Percentiles rank a stretch among this genome's conserved stretches.
These are phyloP conservation scores for Acronicta aceris DNA, from an alignment of 2,888 invertebrate genomes.

Conservation along the genomic window DNA sequence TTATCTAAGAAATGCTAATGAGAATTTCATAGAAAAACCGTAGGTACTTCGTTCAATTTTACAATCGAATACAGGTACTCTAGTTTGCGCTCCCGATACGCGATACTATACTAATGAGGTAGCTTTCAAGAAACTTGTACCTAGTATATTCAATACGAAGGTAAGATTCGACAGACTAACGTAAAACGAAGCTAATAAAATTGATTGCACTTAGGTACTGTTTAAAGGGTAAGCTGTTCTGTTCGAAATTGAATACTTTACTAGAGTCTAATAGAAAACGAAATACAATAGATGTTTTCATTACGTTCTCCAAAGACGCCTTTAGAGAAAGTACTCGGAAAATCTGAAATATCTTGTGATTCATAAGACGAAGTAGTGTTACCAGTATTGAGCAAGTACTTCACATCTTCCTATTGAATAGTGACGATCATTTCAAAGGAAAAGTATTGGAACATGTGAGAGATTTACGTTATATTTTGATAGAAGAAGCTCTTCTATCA, in stretches of 20 bases:
- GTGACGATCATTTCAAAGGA: neutral
- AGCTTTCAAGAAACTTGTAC: too few relatives aligned
- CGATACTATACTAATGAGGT: too few relatives aligned
- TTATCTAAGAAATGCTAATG: too few relatives aligned
- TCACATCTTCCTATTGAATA: neutral
- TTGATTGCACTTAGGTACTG: too few relatives aligned
- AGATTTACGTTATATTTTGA: neutral
- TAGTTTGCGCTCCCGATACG: too few relatives aligned
- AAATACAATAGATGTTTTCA: neutral
- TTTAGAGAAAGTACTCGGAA: neutral
- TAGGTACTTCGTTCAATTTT: too few relatives aligned
- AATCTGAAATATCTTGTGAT: neutral
- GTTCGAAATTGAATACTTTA: neutral
- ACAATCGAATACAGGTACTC: too few relatives aligned
- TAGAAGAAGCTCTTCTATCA: neutral
- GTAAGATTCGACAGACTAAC: too few relatives aligned
- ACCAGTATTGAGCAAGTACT: neutral
- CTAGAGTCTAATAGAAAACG: neutral
- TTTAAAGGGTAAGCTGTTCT: too few relatives aligned
- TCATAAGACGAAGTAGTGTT: neutral
- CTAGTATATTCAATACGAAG: too few relatives aligned
- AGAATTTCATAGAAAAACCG: too few relatives aligned
- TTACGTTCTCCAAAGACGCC: neutral
- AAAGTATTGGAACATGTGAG: neutral
- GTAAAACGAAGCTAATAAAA: too few relatives aligned